Conservation (phyloP, 2,113 vertebrate species). For the Chrysemys picta region DNA sequence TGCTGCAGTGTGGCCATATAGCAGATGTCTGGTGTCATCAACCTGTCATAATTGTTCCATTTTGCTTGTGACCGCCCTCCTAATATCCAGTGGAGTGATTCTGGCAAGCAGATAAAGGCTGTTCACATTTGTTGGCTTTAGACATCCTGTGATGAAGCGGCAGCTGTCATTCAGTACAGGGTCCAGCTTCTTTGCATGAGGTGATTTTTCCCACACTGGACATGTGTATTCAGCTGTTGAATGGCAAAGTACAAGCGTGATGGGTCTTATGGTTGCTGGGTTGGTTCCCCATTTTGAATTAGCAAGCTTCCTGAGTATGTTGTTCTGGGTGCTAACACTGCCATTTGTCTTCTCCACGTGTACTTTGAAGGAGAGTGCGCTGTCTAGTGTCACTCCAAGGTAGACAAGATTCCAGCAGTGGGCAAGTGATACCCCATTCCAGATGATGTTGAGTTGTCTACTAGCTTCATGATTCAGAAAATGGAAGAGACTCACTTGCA, state of each 20-base stretch:
- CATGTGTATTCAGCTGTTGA: neutral
- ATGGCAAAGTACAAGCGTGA: neutral
- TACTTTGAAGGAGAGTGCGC: neutral
- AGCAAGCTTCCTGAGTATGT: neutral
- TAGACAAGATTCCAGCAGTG: neutral
- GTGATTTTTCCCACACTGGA: neutral
- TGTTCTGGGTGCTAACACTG: neutral
- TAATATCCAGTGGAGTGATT: neutral
- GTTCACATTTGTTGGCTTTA: neutral
- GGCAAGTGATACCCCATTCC: neutral
- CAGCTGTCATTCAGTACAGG: neutral
- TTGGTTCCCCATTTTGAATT: neutral
- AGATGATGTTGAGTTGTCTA: neutral
- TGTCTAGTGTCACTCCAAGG: neutral
- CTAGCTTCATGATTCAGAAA: neutral
- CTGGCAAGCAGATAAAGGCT: neutral
- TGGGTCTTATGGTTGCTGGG: neutral
- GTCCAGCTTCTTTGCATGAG: neutral
- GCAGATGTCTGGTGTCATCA: neutral
- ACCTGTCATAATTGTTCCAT: neutral
- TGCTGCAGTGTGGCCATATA: neutral
- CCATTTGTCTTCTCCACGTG: neutral
- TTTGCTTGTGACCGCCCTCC: neutral
- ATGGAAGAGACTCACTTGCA: neutral
- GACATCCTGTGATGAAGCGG: neutral